These are phyloP conservation scores for Lacanobia wlatinum DNA, from an alignment of 2,888 invertebrate genomes.

Conservation along the genomic window DNA sequence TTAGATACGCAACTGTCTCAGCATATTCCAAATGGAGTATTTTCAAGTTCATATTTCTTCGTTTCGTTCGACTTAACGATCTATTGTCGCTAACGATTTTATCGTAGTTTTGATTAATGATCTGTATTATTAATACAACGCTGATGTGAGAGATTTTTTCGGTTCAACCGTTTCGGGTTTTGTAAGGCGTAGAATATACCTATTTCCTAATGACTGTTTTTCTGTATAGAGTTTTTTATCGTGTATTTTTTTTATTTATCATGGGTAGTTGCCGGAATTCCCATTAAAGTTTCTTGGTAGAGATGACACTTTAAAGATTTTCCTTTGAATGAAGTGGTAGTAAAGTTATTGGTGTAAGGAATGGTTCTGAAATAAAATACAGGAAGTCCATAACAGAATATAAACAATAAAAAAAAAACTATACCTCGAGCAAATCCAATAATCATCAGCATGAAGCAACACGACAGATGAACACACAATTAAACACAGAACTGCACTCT, in stretches of 20 bases:
- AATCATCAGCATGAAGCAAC: conserved; percentile 45
- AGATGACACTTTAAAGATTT: neutral
- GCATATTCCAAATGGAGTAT: conserved; percentile 34
- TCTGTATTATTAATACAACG: conserved; percentile 54
- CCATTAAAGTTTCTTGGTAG: neutral
- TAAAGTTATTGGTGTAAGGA: neutral
- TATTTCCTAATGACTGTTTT: conserved; percentile 31
- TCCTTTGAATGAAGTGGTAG: neutral
- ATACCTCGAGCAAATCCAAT: conserved; percentile 66
- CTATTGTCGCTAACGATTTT: conserved; percentile 66
- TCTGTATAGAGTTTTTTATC: neutral
- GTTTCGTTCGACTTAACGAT: conserved; percentile 59
- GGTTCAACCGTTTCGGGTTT: conserved; percentile 38
- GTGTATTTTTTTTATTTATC: conserved; percentile 14
- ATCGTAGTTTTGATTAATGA: conserved; percentile 64
- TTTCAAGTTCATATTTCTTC: conserved; percentile 41
- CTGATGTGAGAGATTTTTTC: conserved; percentile 52
- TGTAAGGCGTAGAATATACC: conserved; percentile 16
- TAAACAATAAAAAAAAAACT: conserved; percentile 57
- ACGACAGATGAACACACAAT: conserved; percentile 51
- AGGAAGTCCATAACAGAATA: neutral
- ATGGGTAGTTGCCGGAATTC: neutral
- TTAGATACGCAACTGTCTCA: conserved; percentile 28
- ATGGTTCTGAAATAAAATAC: neutral
- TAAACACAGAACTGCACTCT: conserved; percentile 52